Evolutionary conservation across 2,797 vertebrate genomes (phyloP).

Genomic region (Neosilurus mollespiculum): DNA sequence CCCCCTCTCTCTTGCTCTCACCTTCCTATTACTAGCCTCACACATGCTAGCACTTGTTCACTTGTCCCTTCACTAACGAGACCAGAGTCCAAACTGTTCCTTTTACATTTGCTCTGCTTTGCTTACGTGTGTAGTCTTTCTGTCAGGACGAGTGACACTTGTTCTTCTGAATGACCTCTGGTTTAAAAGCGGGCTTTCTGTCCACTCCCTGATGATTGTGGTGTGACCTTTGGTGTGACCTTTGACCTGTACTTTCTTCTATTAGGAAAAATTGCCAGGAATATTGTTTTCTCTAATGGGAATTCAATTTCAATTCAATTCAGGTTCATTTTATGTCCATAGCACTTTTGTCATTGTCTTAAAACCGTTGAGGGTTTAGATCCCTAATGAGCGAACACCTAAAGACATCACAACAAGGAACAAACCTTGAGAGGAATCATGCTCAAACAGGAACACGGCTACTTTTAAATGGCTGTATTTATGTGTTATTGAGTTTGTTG

Average conservation of each 20-base stretch:
- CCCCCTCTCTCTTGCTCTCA: not conserved
- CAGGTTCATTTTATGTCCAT: not conserved
- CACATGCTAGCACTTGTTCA: slow-evolving; percentile 35
- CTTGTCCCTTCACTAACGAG: slow-evolving; percentile 33
- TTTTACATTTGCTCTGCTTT: slow-evolving; percentile 24
- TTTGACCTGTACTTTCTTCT: slow-evolving; percentile 24
- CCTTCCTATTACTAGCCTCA: slow-evolving; percentile 23
- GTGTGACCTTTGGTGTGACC: slow-evolving; percentile 14
- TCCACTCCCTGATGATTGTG: not conserved
- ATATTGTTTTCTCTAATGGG: not conserved
- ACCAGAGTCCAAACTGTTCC: slow-evolving; percentile 25
- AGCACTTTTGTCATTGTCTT: not conserved
- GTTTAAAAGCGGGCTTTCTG: not conserved
- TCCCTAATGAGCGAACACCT: not conserved
- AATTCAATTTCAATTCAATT: not conserved
- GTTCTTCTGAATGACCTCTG: slow-evolving; percentile 13
- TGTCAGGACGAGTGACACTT: not conserved
- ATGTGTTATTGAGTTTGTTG: not conserved
- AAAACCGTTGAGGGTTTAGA: not conserved
- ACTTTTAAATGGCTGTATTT: not conserved
- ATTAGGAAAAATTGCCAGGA: not conserved
- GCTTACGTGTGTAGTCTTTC: not conserved
- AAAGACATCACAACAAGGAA: not conserved
- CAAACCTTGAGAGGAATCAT: not conserved
- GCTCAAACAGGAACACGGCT: not conserved